These are phyloP conservation scores for Anarrhichthys ocellatus DNA, from an alignment of 2,113 vertebrate genomes.

Conservation along the genomic window DNA sequence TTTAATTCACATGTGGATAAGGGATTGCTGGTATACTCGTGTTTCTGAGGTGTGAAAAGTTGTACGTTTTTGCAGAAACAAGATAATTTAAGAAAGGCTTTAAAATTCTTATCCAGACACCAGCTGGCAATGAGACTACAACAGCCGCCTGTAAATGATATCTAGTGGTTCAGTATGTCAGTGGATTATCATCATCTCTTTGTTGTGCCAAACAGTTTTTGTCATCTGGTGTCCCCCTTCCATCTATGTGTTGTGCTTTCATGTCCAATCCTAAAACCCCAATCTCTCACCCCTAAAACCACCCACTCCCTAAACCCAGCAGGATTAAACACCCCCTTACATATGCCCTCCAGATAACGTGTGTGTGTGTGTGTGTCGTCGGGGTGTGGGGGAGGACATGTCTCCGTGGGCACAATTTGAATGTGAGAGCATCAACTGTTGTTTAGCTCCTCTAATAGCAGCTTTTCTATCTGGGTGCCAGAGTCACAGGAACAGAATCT, in stretches of 20 bases:
- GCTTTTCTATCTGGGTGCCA: conserved; percentile 74
- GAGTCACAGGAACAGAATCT: conserved; percentile 79
- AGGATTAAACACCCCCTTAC: conserved; percentile 70
- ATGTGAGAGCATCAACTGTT: conserved; percentile 72
- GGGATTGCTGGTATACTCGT: not conserved
- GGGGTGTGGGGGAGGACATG: conserved; percentile 51
- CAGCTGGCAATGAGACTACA: not conserved
- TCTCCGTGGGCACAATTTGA: conserved; percentile 56
- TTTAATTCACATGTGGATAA: not conserved
- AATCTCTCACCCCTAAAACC: conserved; percentile 49
- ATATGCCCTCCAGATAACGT: conserved; percentile 49
- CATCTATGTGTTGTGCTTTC: conserved; percentile 46
- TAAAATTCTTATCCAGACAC: not conserved
- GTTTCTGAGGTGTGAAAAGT: not conserved
- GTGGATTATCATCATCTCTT: conserved; percentile 61
- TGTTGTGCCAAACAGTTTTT: conserved; percentile 56
- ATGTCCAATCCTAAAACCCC: conserved; percentile 35
- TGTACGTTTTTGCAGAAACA: not conserved
- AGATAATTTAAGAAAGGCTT: not conserved
- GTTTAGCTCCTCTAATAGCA: conserved; percentile 74
- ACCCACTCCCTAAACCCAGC: conserved; percentile 53
- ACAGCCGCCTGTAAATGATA: conserved; percentile 12
- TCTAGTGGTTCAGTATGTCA: conserved; percentile 41
- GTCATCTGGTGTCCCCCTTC: conserved; percentile 49
- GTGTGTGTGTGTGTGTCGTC: not conserved